A percentile compares a stretch with the other conserved stretches of the same genome.
Evolutionary conservation across 92 coral and sea anemone genomes (phyloP).

Genomic region (Meandrina meandrites): DNA sequence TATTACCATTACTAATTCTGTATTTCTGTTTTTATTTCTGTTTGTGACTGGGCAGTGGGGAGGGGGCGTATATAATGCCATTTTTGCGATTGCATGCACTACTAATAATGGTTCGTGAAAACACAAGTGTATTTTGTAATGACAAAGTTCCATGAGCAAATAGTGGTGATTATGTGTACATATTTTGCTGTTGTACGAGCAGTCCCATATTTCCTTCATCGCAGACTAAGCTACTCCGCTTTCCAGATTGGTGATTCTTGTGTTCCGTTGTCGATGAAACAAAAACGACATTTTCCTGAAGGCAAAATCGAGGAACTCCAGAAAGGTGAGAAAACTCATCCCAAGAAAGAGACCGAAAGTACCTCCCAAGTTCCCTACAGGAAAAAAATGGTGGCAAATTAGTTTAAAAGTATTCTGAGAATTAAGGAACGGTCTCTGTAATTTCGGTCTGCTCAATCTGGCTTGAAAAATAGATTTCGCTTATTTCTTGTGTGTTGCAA

Average conservation of each 20-base stretch:
- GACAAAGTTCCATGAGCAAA: not conserved
- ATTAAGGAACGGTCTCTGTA: no score
- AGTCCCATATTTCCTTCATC: not conserved
- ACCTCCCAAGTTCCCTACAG: constrained; percentile 13
- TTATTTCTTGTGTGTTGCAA: no score
- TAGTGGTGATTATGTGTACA: not conserved
- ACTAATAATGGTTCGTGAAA: no score
- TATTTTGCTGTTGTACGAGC: not conserved
- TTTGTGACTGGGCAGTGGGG: no score
- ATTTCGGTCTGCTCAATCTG: no score
- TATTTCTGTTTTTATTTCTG: no score
- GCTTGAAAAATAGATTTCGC: no score
- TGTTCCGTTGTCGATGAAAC: not conserved
- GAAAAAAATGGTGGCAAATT: not conserved
- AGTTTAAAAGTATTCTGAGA: no score
- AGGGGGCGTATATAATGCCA: no score
- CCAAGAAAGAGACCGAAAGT: constrained; percentile 33
- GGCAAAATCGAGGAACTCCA: constrained; percentile 19
- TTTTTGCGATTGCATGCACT: no score
- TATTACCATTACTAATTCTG: no score
- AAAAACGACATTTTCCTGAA: not conserved
- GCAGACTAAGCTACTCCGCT: not conserved
- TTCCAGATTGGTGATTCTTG: not conserved
- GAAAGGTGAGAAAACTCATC: constrained; percentile 25
- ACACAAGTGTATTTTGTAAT: no score